phyloP scores from a whole-genome alignment of 2,797 vertebrate genomes.

The Natrix natrix region DNA sequence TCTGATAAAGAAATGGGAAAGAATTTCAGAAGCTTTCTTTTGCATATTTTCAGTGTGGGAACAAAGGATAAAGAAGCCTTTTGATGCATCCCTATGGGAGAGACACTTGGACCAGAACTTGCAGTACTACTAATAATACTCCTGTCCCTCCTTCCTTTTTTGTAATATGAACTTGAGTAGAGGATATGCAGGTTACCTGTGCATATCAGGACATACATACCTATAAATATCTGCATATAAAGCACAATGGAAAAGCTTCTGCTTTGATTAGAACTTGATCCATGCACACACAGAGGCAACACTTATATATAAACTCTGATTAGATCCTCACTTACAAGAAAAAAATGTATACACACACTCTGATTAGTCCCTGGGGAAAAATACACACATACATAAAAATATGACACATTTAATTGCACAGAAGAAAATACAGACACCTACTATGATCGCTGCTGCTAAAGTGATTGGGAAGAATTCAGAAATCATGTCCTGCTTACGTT shows the following conservation, averaged over 20 bases:
- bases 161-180: not conserved
- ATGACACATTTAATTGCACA: not conserved
- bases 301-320: not conserved
- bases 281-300: not conserved
- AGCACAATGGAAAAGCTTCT: not conserved
- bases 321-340: not conserved
- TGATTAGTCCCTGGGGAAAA: constrained; percentile 10
- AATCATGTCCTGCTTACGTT: not conserved
- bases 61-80: not conserved
- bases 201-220: not conserved
- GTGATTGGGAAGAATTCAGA: not conserved
- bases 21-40: not conserved
- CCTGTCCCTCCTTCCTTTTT: not conserved
- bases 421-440: not conserved
- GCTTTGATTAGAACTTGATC: not conserved
- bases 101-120: not conserved
- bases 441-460: not conserved
- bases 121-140: not conserved
- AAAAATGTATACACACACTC: not conserved
- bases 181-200: not conserved
- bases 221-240: not conserved
- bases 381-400: not conserved
- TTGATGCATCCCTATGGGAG: not conserved
- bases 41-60: not conserved
- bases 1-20: not conserved